Conservation (phyloP, 2,113 vertebrate species). For the Hippocampus zosterae region DNA sequence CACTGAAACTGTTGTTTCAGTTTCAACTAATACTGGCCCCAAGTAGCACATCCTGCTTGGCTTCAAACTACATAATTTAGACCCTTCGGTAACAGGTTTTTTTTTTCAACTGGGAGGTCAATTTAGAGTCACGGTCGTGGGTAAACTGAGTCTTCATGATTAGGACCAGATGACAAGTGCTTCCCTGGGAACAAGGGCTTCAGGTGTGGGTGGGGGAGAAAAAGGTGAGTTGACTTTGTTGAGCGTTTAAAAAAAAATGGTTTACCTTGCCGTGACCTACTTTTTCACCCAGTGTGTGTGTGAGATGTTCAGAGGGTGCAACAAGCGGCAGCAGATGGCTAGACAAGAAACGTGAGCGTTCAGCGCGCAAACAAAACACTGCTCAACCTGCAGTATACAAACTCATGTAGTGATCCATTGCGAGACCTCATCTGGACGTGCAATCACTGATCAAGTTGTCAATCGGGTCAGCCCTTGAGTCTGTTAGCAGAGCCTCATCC, state of each 20-base stretch:
- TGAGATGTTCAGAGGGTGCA: constrained; percentile 41
- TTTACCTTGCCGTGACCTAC: constrained; percentile 67
- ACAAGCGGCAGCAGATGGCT: constrained; percentile 70
- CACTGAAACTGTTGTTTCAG: too few relatives aligned
- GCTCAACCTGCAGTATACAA: neutral
- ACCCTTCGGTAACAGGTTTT: constrained; percentile 34
- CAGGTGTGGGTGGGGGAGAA: neutral
- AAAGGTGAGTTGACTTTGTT: constrained; percentile 46
- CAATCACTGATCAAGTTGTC: constrained; percentile 44
- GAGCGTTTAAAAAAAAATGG: constrained; percentile 58
- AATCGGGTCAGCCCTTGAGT: constrained; percentile 21
- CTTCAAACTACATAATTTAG: constrained; percentile 25
- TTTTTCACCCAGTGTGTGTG: constrained; percentile 17
- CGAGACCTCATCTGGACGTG: constrained; percentile 28
- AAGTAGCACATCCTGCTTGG: constrained; percentile 18
- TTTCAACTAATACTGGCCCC: neutral
- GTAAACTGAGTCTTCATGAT: constrained; percentile 24
- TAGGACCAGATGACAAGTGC: constrained; percentile 49
- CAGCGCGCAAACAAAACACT: constrained; percentile 20
- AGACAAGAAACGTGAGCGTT: constrained; percentile 51
- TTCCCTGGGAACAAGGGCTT: constrained; percentile 22
- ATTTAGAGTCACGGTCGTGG: constrained; percentile 31
- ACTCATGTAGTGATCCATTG: constrained; percentile 24
- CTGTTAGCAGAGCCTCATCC: constrained; percentile 5
- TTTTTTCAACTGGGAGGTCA: constrained; percentile 40